Conservation (phyloP, 2,888 invertebrate species). For the Lasioglossum morio region DNA sequence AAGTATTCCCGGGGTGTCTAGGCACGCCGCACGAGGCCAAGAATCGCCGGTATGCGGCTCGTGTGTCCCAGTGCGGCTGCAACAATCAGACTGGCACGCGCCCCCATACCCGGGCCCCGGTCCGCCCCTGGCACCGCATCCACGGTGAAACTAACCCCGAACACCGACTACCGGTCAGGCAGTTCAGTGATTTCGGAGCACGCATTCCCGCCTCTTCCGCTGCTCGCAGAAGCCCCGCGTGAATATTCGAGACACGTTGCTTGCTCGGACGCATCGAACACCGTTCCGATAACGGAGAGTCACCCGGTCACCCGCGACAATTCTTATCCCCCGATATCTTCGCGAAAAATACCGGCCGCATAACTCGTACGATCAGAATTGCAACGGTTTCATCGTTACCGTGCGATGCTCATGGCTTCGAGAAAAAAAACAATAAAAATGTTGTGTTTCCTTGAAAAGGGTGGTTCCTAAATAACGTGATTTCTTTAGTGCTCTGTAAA, state of each 20-base stretch:
- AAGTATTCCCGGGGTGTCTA: constrained; percentile 75
- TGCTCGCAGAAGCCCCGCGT: constrained; percentile 1
- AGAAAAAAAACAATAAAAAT: too few species aligned
- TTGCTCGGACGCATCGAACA: neutral
- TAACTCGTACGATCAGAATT: neutral
- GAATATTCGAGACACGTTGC: constrained; percentile 32
- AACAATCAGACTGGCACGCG: constrained; percentile 79
- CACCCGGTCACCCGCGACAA: neutral
- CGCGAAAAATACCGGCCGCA: neutral
- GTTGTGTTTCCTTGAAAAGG: too few species aligned
- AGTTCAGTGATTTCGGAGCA: constrained; percentile 50
- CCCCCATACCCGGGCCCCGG: constrained; percentile 57
- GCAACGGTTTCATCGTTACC: too few species aligned
- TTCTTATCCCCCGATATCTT: neutral
- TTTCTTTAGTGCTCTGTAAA: too few species aligned
- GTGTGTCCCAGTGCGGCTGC: constrained; percentile 74
- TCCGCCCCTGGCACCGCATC: constrained; percentile 39
- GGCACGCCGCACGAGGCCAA: constrained; percentile 73
- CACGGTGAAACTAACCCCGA: constrained; percentile 55
- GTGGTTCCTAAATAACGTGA: too few species aligned
- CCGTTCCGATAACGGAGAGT: neutral
- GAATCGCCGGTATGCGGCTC: constrained; percentile 77
- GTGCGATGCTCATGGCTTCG: too few species aligned
- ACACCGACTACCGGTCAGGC: constrained; percentile 39
- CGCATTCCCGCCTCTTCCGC: constrained; percentile 46